A percentile compares a stretch with the other conserved stretches of the same genome.
phyloP scores from a whole-genome alignment of 1,140 invertebrate genomes.

The Micrasema minimum region DNA sequence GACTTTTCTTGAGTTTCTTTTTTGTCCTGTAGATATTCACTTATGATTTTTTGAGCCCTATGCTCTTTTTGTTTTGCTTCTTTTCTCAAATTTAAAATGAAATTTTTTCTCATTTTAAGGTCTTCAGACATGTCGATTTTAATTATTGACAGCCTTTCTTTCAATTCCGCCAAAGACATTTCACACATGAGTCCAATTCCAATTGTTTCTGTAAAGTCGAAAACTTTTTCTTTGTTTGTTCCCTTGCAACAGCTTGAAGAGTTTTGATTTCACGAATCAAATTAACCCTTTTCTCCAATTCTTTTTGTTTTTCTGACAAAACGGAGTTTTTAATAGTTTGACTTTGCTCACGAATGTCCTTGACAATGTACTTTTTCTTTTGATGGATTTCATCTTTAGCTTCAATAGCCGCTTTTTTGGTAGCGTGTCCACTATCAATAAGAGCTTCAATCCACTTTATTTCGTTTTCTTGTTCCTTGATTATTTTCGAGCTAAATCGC shows the following conservation, averaged over 20 bases:
- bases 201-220: slow-evolving; percentile 67
- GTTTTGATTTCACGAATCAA: slow-evolving; percentile 69
- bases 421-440: slow-evolving; percentile 63
- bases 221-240: slow-evolving; percentile 61
- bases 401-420: slow-evolving; percentile 62
- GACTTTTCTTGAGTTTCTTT: slow-evolving; percentile 6
- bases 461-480: slow-evolving; percentile 65
- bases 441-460: slow-evolving; percentile 65
- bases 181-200: slow-evolving; percentile 68
- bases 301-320: slow-evolving; percentile 62
- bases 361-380: slow-evolving; percentile 63
- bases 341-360: slow-evolving; percentile 62
- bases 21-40: slow-evolving; percentile 28
- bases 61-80: slow-evolving; percentile 10
- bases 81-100: slow-evolving; percentile 5
- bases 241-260: slow-evolving; percentile 62
- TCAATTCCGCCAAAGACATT: slow-evolving; percentile 70
- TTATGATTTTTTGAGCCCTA: slow-evolving; percentile 24
- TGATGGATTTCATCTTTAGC: slow-evolving; percentile 59
- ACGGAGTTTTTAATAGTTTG: slow-evolving; percentile 59
- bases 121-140: slow-evolving; percentile 65
- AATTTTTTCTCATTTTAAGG: slow-evolving; percentile 61
- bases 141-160: slow-evolving; percentile 63
- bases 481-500: slow-evolving; percentile 62
- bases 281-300: slow-evolving; percentile 63